These are phyloP conservation scores for Eupithecia centaureata DNA, from an alignment of 2,888 invertebrate species.

Conservation along the genomic window DNA sequence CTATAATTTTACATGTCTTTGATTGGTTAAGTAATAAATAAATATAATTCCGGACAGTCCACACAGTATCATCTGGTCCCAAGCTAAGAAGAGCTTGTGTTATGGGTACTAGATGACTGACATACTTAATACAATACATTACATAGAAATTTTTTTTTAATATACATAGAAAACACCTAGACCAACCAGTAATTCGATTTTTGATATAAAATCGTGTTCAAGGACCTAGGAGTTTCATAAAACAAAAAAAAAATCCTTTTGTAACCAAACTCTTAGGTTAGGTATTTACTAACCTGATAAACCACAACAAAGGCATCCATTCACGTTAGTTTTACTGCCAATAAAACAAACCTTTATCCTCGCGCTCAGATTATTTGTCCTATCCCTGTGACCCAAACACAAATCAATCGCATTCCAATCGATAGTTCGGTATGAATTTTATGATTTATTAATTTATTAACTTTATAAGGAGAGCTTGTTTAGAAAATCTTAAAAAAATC, in stretches of 20 bases:
- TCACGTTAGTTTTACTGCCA: conserved; percentile 41
- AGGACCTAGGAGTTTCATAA: neutral
- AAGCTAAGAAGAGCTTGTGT: too few relatives aligned
- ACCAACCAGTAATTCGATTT: neutral
- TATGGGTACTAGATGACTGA: too few relatives aligned
- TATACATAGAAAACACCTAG: too few relatives aligned
- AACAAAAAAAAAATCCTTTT: neutral
- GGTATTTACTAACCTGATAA: conserved; percentile 16
- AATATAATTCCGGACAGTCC: too few relatives aligned
- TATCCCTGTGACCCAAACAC: conserved; percentile 37
- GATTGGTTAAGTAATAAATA: too few relatives aligned
- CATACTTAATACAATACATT: too few relatives aligned
- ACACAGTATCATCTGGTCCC: too few relatives aligned
- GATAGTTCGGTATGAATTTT: neutral
- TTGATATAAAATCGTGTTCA: neutral
- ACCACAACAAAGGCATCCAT: conserved; percentile 37
- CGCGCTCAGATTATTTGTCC: conserved; percentile 39
- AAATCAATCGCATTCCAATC: conserved; percentile 39
- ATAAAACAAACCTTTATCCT: conserved; percentile 35
- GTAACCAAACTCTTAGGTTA: neutral
- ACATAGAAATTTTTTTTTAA: too few relatives aligned
- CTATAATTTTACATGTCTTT: neutral
- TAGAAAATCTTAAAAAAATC: too few relatives aligned
- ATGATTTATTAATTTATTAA: neutral
- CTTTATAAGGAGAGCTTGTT: too few relatives aligned